Percentiles rank a stretch among this genome's conserved stretches.
phyloP scores from a whole-genome alignment of 2,797 vertebrate species.

The Oreochromis grahami region DNA sequence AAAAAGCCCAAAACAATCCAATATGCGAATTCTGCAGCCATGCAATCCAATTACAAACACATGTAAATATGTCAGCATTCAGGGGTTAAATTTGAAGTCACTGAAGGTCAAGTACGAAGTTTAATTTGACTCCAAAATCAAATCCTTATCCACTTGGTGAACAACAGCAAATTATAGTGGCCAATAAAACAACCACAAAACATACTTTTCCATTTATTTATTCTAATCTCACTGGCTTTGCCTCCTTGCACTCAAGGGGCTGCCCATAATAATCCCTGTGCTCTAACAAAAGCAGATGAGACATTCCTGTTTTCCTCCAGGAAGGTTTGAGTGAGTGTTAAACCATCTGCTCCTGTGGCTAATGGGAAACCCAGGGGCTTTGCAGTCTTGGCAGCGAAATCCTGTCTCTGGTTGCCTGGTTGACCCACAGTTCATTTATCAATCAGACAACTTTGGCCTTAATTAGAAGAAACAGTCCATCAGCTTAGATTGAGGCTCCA shows the following conservation, averaged over 20 bases:
- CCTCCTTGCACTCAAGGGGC: neutral
- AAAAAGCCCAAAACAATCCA: fast-evolving
- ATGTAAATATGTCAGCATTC: neutral
- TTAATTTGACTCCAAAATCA: neutral
- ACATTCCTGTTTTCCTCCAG: conserved; percentile 1
- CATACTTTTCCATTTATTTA: neutral
- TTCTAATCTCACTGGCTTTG: neutral
- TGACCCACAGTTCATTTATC: conserved; percentile 56
- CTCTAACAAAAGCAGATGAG: conserved; percentile 38
- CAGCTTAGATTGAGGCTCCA: neutral
- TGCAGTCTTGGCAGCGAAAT: conserved; percentile 49
- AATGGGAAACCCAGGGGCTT: conserved; percentile 57
- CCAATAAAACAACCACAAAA: neutral
- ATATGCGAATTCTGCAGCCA: neutral
- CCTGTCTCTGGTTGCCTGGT: conserved; percentile 26
- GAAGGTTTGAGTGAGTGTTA: conserved; percentile 31
- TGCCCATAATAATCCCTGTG: neutral
- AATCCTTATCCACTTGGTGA: neutral
- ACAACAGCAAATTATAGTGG: neutral
- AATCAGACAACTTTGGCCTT: conserved; percentile 37
- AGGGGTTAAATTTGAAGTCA: neutral
- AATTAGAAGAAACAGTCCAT: conserved; percentile 54
- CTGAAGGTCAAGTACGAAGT: neutral
- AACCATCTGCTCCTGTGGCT: conserved; percentile 55
- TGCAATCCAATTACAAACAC: neutral